A percentile compares a stretch with the other conserved stretches of the same genome.
Conservation (phyloP, 2,113 vertebrate genomes). For the Puffinus mauretanicus region DNA sequence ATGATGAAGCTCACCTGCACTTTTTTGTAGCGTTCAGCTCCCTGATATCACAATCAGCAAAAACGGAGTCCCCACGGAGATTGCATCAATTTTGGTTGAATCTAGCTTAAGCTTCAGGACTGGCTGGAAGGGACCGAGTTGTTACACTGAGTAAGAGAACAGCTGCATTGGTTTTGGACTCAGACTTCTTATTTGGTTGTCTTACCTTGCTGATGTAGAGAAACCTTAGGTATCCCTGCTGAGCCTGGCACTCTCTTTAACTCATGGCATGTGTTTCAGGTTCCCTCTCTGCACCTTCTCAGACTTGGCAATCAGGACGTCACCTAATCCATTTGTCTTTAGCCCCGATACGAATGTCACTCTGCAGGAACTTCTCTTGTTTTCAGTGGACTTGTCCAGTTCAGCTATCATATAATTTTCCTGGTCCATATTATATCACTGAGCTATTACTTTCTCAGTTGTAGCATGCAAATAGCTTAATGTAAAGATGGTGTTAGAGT, state of each 20-base stretch:
- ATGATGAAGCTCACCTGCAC: neutral
- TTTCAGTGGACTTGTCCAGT: neutral
- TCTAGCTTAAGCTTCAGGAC: neutral
- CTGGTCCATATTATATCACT: neutral
- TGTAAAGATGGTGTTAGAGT: neutral
- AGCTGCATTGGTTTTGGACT: neutral
- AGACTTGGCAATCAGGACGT: neutral
- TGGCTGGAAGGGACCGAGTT: neutral
- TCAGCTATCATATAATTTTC: neutral
- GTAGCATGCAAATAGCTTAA: neutral
- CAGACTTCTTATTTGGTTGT: neutral
- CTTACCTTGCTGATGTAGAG: neutral
- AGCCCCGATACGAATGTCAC: neutral
- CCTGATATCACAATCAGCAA: neutral
- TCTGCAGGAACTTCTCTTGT: neutral
- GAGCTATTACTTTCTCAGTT: neutral
- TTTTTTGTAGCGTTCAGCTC: neutral
- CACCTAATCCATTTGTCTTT: neutral
- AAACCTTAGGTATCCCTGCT: neutral
- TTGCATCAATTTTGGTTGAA: rapidly evolving
- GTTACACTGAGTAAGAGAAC: neutral
- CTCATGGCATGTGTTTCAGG: neutral
- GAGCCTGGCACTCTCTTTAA: neutral
- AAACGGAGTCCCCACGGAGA: neutral
- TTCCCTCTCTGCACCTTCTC: neutral